Conservation (phyloP, 2,888 invertebrate genomes). For the Ectemnius continuus region DNA sequence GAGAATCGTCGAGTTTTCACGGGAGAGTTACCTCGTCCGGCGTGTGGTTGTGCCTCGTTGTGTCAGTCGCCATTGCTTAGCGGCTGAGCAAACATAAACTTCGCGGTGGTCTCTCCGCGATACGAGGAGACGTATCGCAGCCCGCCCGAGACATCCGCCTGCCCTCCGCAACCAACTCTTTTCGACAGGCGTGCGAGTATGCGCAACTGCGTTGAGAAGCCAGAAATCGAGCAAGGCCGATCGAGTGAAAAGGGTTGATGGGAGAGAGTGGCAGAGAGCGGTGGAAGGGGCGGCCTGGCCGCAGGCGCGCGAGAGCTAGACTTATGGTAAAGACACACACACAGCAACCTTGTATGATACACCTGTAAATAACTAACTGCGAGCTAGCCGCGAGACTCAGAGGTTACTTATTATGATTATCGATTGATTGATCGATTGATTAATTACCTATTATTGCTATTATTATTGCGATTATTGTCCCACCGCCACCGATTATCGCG, state of each 20-base stretch:
- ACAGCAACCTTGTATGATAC: slow-evolving; percentile 43
- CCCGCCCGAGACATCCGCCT: too few relatives aligned
- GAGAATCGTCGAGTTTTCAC: slow-evolving; percentile 48
- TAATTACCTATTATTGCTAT: slow-evolving; percentile 19
- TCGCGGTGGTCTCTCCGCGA: too few relatives aligned
- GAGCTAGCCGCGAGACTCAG: slow-evolving; percentile 19
- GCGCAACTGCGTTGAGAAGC: background rate
- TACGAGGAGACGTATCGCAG: too few relatives aligned
- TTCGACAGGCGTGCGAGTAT: too few relatives aligned
- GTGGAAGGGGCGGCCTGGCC: slow-evolving; percentile 20
- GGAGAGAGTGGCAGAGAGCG: slow-evolving; percentile 42
- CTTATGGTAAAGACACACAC: too few relatives aligned
- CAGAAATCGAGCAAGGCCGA: slow-evolving; percentile 40
- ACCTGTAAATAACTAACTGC: slow-evolving; percentile 47
- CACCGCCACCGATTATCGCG: too few relatives aligned
- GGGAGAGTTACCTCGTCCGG: slow-evolving; percentile 29
- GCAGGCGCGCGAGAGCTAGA: background rate
- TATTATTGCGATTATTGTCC: slow-evolving; percentile 20
- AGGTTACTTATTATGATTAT: slow-evolving; percentile 23
- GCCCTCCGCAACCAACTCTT: too few relatives aligned
- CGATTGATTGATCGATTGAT: slow-evolving; percentile 38
- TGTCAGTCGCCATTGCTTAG: slow-evolving; percentile 50
- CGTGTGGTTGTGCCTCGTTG: slow-evolving; percentile 18
- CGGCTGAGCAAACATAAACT: too few relatives aligned
- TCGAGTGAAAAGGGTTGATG: slow-evolving; percentile 33